Conservation (phyloP, 2,888 invertebrate species). For the Stegophylla sp. region DNA sequence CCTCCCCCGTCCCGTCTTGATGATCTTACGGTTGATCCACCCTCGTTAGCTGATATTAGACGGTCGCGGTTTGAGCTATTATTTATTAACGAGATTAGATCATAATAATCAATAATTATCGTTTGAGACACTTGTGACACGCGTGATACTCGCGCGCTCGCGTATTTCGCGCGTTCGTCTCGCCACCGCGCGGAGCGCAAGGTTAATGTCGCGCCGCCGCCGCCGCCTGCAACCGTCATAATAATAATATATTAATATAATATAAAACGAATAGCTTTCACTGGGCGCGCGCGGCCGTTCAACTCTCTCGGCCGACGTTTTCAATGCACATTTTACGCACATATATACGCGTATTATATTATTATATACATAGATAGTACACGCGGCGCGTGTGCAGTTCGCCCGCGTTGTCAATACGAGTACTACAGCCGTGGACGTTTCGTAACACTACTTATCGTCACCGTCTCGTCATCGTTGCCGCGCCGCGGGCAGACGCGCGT, state of each 20-base stretch:
- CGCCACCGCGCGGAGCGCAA: constrained; percentile 18
- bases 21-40: background rate
- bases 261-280: constrained; percentile 38
- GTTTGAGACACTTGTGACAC: background rate
- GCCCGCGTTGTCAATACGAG: background rate
- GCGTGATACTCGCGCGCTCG: background rate
- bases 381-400: background rate
- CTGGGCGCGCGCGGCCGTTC: constrained; percentile 51
- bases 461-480: background rate
- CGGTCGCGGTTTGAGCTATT: too few relatives aligned
- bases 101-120: too few relatives aligned
- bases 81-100: too few relatives aligned
- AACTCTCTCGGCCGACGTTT: constrained; percentile 18
- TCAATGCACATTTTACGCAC: background rate
- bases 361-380: too few relatives aligned
- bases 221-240: too few relatives aligned
- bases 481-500: background rate
- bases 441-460: background rate
- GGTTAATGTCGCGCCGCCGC: constrained; percentile 51
- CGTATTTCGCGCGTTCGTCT: background rate
- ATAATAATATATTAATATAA: constrained; percentile 16
- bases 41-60: background rate
- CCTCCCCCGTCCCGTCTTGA: too few relatives aligned
- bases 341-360: too few relatives aligned
- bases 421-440: background rate